Percentiles rank a stretch among this genome's conserved stretches.
phyloP scores from a whole-genome alignment of 2,113 vertebrate genomes.

The Corydoras sp. region DNA sequence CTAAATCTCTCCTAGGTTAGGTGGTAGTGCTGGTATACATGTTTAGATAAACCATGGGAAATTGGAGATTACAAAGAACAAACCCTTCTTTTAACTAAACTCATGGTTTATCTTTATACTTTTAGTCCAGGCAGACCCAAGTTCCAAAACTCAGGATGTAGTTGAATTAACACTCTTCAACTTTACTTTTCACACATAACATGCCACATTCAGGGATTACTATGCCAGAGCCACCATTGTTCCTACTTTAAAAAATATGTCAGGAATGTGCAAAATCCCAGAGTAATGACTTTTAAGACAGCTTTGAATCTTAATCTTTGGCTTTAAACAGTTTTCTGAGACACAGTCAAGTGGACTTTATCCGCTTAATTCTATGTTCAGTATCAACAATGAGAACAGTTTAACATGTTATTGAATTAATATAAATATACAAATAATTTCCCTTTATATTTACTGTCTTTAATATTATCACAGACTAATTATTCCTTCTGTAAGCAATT shows the following conservation, averaged over 20 bases:
- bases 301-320: neutral
- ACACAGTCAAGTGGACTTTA: neutral
- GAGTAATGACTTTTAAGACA: neutral
- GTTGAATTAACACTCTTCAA: constrained; percentile 13
- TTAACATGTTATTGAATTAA: too few species aligned
- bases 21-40: constrained; percentile 7
- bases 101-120: constrained; percentile 33
- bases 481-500: too few species aligned
- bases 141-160: constrained; percentile 12
- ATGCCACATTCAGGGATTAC: constrained; percentile 36
- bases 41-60: constrained; percentile 28
- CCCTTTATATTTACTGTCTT: too few species aligned
- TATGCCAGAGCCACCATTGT: constrained; percentile 41
- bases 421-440: too few species aligned
- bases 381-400: too few species aligned
- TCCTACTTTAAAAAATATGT: neutral
- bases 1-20: neutral
- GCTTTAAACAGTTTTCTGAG: neutral
- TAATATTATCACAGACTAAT: too few species aligned
- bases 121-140: too few species aligned
- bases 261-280: constrained; percentile 3
- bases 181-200: constrained; percentile 19
- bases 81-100: neutral
- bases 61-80: too few species aligned
- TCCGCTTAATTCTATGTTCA: neutral